These are phyloP conservation scores for Ornithorhynchus anatinus DNA, from an alignment of 2,113 vertebrate genomes.

Conservation along the genomic window DNA sequence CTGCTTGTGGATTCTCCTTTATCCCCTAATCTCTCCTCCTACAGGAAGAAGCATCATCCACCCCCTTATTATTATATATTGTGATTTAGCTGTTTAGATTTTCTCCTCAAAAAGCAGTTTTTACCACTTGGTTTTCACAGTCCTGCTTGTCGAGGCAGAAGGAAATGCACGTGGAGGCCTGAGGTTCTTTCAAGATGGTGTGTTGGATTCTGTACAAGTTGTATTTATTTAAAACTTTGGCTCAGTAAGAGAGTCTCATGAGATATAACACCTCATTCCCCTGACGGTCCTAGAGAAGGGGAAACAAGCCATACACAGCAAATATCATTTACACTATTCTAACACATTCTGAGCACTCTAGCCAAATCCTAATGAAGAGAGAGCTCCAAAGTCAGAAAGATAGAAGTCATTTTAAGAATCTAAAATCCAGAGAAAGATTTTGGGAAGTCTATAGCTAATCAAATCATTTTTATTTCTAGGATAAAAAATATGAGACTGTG, in stretches of 20 bases:
- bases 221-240: conserved; percentile 56
- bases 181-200: conserved; percentile 51
- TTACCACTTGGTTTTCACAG: background rate
- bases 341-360: conserved; percentile 21
- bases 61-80: too few relatives aligned
- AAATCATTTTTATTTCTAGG: background rate
- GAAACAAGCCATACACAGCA: conserved; percentile 37
- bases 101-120: conserved; percentile 9
- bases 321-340: conserved; percentile 53
- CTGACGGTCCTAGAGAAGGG: conserved; percentile 2
- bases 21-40: too few relatives aligned
- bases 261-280: conserved; percentile 47
- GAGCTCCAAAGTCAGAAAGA: background rate
- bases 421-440: background rate
- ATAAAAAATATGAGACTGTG: background rate
- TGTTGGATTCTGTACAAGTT: conserved; percentile 35
- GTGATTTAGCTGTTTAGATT: background rate
- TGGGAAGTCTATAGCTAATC: background rate
- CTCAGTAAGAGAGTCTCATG: conserved; percentile 43
- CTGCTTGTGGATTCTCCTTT: too few relatives aligned
- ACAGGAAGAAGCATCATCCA: too few relatives aligned
- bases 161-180: conserved; percentile 6
- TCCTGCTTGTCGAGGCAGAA: background rate
- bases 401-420: background rate
- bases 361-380: background rate